A percentile compares a stretch with the other conserved stretches of the same genome.
Conservation (phyloP, 2,888 invertebrate genomes). For the Tetheella fluctuosa region DNA sequence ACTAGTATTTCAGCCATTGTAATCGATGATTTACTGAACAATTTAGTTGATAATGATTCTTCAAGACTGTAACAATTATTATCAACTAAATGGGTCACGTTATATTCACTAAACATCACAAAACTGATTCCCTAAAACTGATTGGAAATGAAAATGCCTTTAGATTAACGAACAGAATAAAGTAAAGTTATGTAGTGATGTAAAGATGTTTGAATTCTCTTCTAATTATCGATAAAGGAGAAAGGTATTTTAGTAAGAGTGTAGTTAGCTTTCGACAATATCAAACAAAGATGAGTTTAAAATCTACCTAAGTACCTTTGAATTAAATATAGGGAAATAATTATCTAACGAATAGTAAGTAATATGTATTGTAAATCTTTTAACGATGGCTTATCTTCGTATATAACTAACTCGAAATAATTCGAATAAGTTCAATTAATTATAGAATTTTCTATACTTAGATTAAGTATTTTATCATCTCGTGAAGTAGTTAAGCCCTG, state of each 20-base stretch:
- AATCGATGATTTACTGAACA: background rate
- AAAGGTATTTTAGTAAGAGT: conserved; percentile 4
- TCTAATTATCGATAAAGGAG: background rate
- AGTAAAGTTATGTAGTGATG: conserved; percentile 28
- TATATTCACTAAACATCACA: conserved; percentile 40
- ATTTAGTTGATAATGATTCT: background rate
- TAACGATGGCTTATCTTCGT: too few species aligned
- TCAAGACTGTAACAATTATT: conserved; percentile 48
- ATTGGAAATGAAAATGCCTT: conserved; percentile 59
- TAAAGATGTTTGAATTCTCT: background rate
- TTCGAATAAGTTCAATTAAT: too few species aligned
- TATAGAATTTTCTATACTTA: too few species aligned
- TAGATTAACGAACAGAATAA: conserved; percentile 38
- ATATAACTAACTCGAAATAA: too few species aligned
- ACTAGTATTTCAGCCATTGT: too few species aligned
- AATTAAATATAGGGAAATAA: too few species aligned
- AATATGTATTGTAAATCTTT: too few species aligned
- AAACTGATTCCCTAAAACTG: conserved; percentile 45
- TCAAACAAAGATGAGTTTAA: background rate
- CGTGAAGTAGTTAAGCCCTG: too few species aligned
- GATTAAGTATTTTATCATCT: too few species aligned
- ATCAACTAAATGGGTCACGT: conserved; percentile 47
- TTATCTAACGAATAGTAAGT: too few species aligned
- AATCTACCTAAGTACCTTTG: too few species aligned
- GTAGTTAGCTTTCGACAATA: background rate